Evolutionary conservation across 2,888 invertebrate genomes (phyloP), one percentile per base, ranked within the genome.

Genomic region (Lottia scabra): DNA sequence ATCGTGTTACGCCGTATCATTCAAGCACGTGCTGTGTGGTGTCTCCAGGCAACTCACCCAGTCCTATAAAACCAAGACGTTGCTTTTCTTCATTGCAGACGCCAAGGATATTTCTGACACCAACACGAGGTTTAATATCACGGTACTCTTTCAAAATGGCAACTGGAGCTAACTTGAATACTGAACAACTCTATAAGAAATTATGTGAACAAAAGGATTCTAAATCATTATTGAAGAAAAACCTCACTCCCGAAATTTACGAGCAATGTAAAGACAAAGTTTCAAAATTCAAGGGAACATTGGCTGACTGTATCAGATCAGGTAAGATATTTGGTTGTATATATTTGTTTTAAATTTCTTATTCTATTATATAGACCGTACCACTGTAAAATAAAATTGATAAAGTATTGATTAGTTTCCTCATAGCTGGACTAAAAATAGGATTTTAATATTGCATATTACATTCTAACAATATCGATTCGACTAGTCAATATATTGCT

Each of bases 201-300:
- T 70, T 82, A 2, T 19, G 71, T 16, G 70, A 15, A 3, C 71
- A 67, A 2, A 72, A 68, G 5, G 68, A 76, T 13, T 80, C 83
- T 66, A 77, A 80, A 69, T 84, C 84, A 12, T 93, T 99, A 91
- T 92, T 99, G 92, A 98, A 98, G 93, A 83, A 82, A 69, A 44
- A 83, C 70, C 74, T 84, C 13, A 84, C 83, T 4, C 71, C 74
- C 16, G 78, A 81, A 19, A 63, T 81, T 8, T 84, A 74, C 67
- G 65, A 84, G 0, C 75, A 80, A 26, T 73, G 83, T 38, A 85
- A 81, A 71, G 75, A 80, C 48, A 71, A 71, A 23, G 78, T 75
- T 63, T 83, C 85, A 6, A 68, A 46, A 38, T 80, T 81, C 63
- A 82, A 81, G n/a, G 85, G 85, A 56, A 79, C 80, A 13, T 63